Evolutionary conservation across 2,888 invertebrate species (phyloP).

Genomic region (Agonum fuliginosum): DNA sequence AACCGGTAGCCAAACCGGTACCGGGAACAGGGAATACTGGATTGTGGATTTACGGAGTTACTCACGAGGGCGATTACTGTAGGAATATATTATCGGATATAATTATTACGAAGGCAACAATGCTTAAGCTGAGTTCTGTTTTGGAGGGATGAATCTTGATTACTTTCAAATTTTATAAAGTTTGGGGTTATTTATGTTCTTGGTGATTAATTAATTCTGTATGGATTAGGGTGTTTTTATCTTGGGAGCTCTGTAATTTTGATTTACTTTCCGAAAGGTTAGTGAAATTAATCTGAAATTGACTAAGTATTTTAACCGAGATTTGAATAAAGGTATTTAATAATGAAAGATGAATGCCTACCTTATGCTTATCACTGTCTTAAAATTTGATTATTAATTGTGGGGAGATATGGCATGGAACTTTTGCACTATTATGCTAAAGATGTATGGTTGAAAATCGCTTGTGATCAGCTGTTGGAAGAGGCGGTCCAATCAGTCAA

Average conservation of each 20-base stretch:
- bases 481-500: too few relatives aligned
- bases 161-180: constrained; percentile 15
- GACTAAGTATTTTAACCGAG: too few relatives aligned
- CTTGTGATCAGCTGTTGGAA: too few relatives aligned
- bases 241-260: background rate
- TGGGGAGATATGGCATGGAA: too few relatives aligned
- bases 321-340: too few relatives aligned
- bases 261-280: constrained; percentile 3
- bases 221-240: constrained; percentile 6
- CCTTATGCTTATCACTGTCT: too few relatives aligned
- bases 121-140: constrained; percentile 36
- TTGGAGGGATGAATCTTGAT: constrained; percentile 21
- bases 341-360: too few relatives aligned
- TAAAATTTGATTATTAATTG: too few relatives aligned
- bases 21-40: constrained; percentile 37
- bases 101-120: constrained; percentile 31
- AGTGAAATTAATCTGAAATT: background rate
- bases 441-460: too few relatives aligned
- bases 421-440: background rate
- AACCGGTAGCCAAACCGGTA: too few relatives aligned
- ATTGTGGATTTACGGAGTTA: constrained; percentile 29
- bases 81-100: constrained; percentile 51
- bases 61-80: constrained; percentile 46
- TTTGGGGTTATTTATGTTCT: constrained; percentile 9
- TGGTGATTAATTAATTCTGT: constrained; percentile 2